Evolutionary conservation across 2,113 vertebrate species (phyloP).

Genomic region (Xiphophorus maculatus): DNA sequence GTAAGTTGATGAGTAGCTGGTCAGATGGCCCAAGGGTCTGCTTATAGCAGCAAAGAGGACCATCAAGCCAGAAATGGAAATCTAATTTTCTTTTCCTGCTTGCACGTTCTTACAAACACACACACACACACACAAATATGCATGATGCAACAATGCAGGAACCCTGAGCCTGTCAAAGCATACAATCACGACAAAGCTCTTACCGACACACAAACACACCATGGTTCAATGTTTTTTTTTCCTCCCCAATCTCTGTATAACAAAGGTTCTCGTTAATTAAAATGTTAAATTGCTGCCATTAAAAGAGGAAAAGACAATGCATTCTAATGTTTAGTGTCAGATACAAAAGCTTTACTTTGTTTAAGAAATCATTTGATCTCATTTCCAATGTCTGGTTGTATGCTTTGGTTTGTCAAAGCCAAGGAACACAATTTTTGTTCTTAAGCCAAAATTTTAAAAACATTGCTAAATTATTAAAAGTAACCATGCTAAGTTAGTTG

Average conservation of each 20-base stretch:
- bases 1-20: constrained; percentile 69
- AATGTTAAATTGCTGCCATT: not conserved
- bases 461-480: not conserved
- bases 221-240: constrained; percentile 12
- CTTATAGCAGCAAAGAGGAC: constrained; percentile 47
- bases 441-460: not conserved
- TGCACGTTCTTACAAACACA: not conserved
- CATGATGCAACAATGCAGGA: not conserved
- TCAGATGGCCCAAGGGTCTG: constrained; percentile 55
- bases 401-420: too few relatives aligned
- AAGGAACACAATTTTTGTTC: not conserved
- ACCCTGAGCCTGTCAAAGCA: constrained; percentile 6
- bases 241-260: not conserved
- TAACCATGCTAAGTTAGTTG: not conserved
- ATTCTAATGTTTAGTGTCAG: not conserved
- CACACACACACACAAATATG: not conserved
- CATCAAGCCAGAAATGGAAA: constrained; percentile 51
- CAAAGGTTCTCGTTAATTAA: not conserved
- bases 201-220: not conserved
- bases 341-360: not conserved
- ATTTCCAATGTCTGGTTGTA: not conserved
- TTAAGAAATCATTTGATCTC: not conserved
- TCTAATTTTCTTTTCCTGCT: constrained; percentile 30
- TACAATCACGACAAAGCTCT: not conserved
- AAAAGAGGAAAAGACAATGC: not conserved